Base-by-base conservation (phyloP, 2,888 invertebrate genomes). In the Tanaodytes sp. region DNA sequence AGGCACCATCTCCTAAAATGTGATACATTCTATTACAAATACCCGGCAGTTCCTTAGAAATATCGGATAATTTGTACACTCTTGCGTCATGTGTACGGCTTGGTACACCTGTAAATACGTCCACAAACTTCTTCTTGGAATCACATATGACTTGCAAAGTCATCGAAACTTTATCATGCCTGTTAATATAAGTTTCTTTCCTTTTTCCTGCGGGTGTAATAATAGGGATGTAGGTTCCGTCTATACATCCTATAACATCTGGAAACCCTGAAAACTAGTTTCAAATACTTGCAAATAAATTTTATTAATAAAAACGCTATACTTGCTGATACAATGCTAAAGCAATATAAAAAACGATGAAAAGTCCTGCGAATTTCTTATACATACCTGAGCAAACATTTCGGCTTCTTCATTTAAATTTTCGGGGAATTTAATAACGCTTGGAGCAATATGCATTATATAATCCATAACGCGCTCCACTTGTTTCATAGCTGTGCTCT, bases 71-170 rank as follows among this genome's bases (percentile, higher is more conserved):
- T 4, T 33, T 2, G 12, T n/a, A 33, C 5, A 33, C n/a, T n/a
- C 45, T 2, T 18, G 19, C 18, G 33, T 48, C 48, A 16, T 48
- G 31, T 30, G 33, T 48, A 1, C 14, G 12, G 14, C 48, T 16
- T 15, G 31, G 14, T 19, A 18, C 14, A 19, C 48, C 48, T 2
- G 48, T 16, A 33, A 18, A 48, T 1, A 48, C 19, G n/a, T 48
- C 33, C 6, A 33, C 12, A 33, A 31, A 48, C 15, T 23, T 48
- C n/a, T 11, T 33, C 12, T 31, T 48, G 3, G 2, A 11, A 33
- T 48, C 48, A 19, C 48, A 33, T 11, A 48, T 11, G 6, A 18
- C 48, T 19, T 48, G 48, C 9, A 48, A 19, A 5, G 48, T 48
- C 18, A 48, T 48, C 12, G 48, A 48, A 2, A 14, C 14, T 27